Percentiles rank a stretch among this genome's conserved stretches.
phyloP scores from a whole-genome alignment of 2,797 vertebrate genomes.

The Leucoraja ocellata region DNA sequence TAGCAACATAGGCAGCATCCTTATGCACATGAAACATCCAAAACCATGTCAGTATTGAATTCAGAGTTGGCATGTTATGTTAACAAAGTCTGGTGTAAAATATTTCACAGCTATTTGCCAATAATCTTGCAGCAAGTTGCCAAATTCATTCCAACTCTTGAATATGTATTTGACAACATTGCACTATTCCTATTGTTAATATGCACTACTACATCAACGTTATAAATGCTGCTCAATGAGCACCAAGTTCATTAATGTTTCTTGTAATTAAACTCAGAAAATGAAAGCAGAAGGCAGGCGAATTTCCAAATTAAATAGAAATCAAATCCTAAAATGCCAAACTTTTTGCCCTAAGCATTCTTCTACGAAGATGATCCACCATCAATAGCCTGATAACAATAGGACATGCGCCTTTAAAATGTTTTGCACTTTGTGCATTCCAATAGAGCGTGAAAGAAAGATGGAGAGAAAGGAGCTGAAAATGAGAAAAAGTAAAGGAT shows the following conservation, averaged over 20 bases:
- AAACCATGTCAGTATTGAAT: neutral
- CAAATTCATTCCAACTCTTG: slow-evolving; percentile 10
- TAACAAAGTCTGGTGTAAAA: neutral
- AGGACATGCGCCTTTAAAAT: neutral
- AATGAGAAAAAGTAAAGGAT: neutral
- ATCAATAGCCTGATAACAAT: neutral
- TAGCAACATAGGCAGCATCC: neutral
- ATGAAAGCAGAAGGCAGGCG: neutral
- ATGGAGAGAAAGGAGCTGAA: neutral
- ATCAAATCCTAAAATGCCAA: neutral
- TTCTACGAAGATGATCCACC: neutral
- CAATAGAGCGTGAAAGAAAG: neutral
- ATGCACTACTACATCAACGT: neutral
- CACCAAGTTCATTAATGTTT: neutral
- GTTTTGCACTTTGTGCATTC: neutral
- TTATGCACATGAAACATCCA: neutral
- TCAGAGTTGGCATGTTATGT: neutral
- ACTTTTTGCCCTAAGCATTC: neutral
- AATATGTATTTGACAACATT: neutral
- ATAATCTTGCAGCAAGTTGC: neutral
- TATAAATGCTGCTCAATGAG: neutral
- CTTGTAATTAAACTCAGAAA: neutral
- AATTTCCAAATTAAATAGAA: neutral
- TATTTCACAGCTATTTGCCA: neutral
- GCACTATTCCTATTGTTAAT: neutral